phyloP scores from a whole-genome alignment of 2,797 vertebrate species.

The Tamandua tetradactyla region DNA sequence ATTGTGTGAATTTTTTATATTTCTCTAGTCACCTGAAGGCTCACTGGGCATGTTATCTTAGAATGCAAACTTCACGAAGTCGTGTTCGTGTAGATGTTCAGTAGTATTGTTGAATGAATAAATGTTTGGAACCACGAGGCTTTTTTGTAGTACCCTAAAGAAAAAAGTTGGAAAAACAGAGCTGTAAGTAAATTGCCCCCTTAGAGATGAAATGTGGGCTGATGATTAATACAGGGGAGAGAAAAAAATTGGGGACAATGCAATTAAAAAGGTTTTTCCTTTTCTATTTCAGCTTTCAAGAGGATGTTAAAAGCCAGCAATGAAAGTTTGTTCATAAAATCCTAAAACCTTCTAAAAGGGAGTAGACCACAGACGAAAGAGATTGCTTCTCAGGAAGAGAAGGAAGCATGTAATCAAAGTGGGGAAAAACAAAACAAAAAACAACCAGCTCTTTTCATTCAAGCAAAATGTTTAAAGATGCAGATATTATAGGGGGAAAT shows the following conservation, averaged over 20 bases:
- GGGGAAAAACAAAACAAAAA: no score
- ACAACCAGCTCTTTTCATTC: not conserved
- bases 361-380: not conserved
- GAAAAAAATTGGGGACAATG: not conserved
- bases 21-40: not conserved
- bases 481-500: not conserved
- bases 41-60: accelerated
- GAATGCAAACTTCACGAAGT: not conserved
- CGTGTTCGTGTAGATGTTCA: not conserved
- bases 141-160: not conserved
- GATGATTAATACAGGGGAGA: not conserved
- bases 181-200: not conserved
- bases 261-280: not conserved
- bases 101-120: not conserved
- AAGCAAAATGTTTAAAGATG: not conserved
- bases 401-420: accelerated
- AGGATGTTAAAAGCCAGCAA: not conserved
- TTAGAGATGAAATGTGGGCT: not conserved
- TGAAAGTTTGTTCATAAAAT: not conserved
- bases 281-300: not conserved
- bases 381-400: not conserved
- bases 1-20: no score
- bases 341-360: not conserved
- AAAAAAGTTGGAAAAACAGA: not conserved
- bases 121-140: not conserved